Percentiles rank a stretch among this genome's conserved stretches.
These are phyloP conservation scores for Dysmachus trigonus DNA, from an alignment of 2,888 invertebrate genomes.

Conservation along the genomic window DNA sequence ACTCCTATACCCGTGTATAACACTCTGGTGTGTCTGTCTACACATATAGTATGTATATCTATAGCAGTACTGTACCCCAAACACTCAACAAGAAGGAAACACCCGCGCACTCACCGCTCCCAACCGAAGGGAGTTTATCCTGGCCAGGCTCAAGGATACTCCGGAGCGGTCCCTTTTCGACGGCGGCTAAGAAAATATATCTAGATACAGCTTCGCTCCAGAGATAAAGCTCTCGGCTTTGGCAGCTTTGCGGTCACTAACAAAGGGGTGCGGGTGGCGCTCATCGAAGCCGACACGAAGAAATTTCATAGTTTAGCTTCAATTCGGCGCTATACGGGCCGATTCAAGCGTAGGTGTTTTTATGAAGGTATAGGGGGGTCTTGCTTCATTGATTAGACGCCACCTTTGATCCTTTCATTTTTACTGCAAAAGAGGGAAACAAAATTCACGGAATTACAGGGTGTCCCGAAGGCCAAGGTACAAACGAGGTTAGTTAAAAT, in stretches of 20 bases:
- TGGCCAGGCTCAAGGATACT: neutral
- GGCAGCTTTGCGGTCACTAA: neutral
- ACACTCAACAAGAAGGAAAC: neutral
- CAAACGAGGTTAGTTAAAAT: no score
- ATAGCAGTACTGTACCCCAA: neutral
- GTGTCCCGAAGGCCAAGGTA: neutral
- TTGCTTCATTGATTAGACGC: neutral
- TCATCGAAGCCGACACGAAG: neutral
- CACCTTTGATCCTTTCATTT: neutral
- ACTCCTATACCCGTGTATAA: neutral
- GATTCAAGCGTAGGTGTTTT: slow-evolving; percentile 5
- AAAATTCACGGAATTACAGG: neutral
- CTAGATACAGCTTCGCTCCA: neutral
- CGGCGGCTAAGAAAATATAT: neutral
- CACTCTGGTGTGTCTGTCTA: neutral
- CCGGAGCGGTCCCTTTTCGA: neutral
- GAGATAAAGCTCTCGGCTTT: neutral
- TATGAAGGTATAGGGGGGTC: neutral
- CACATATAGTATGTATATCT: neutral
- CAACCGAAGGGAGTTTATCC: neutral
- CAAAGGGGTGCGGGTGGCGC: neutral
- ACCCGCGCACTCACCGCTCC: neutral
- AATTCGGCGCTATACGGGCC: neutral
- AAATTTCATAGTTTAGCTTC: neutral
- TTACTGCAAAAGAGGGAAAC: neutral